Percentiles rank a stretch among this genome's conserved stretches.
These are phyloP conservation scores for Notodonta ziczac DNA, from an alignment of 2,888 invertebrate genomes.

Conservation along the genomic window DNA sequence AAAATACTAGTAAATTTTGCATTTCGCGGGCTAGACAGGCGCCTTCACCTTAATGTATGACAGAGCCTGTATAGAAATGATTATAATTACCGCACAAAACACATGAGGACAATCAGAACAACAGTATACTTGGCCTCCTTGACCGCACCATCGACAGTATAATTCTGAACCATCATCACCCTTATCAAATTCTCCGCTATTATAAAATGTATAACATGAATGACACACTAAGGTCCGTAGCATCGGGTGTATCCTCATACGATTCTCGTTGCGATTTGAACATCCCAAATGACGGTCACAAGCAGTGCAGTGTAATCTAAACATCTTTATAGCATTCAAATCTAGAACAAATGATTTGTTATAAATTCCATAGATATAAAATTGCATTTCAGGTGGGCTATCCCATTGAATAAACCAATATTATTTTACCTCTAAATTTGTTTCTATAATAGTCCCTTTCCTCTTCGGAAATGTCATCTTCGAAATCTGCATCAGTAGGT, in stretches of 20 bases:
- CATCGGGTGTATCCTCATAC: conserved; percentile 89
- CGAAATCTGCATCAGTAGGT: conserved; percentile 77
- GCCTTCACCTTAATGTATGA: no score
- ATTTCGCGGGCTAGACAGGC: no score
- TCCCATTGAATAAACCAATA: neutral
- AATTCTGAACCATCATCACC: conserved; percentile 93
- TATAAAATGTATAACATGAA: conserved; percentile 90
- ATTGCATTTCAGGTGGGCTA: neutral
- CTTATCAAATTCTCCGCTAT: conserved; percentile 92
- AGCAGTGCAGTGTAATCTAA: conserved; percentile 89
- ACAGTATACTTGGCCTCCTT: conserved; percentile 91
- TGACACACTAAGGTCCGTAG: conserved; percentile 89
- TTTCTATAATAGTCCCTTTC: conserved; percentile 80
- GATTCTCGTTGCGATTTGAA: conserved; percentile 85
- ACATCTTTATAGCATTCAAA: conserved; percentile 83
- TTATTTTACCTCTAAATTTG: conserved; percentile 71
- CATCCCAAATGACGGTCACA: conserved; percentile 91
- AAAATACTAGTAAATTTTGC: no score
- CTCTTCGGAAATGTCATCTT: conserved; percentile 79
- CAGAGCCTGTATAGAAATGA: neutral
- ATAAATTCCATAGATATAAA: no score
- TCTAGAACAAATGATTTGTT: conserved; percentile 65
- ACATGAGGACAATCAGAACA: conserved; percentile 90
- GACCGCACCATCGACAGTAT: conserved; percentile 93
- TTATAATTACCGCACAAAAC: conserved; percentile 86